Evolutionary conservation across 2,888 invertebrate species (phyloP).

Genomic region (Blomia tropicalis): DNA sequence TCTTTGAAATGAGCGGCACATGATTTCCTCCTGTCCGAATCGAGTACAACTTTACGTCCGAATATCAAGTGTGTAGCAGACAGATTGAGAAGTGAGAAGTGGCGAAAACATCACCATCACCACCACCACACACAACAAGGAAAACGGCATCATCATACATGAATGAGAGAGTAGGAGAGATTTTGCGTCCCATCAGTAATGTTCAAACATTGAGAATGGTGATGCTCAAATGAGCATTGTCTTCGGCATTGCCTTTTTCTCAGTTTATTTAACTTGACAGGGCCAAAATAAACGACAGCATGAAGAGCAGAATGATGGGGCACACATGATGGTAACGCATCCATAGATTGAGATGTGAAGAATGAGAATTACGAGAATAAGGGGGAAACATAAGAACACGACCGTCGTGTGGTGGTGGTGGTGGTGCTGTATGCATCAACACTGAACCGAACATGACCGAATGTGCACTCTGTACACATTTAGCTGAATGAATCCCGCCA

Average conservation of each 20-base stretch:
- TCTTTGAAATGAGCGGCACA: too few species aligned
- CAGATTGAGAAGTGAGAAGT: not conserved
- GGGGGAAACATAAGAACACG: not conserved
- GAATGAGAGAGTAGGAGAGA: too few species aligned
- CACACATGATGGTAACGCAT: not conserved
- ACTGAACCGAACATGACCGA: too few species aligned
- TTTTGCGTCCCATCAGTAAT: too few species aligned
- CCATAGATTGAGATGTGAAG: not conserved
- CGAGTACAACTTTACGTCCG: too few species aligned
- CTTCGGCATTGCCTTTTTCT: not conserved
- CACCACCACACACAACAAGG: constrained; percentile 6
- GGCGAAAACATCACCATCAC: constrained; percentile 9
- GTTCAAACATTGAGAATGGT: not conserved
- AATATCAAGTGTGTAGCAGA: constrained; percentile 1
- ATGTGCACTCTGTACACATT: too few species aligned
- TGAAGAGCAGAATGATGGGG: not conserved
- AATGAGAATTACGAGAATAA: not conserved
- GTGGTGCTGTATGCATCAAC: too few species aligned
- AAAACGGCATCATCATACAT: too few species aligned
- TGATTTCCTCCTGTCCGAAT: too few species aligned
- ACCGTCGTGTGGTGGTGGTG: too few species aligned
- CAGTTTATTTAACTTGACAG: constrained; percentile 11
- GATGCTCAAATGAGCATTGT: not conserved
- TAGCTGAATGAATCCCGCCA: too few species aligned
- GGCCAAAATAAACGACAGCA: constrained; percentile 6